Base-by-base conservation (phyloP, 2,113 vertebrate species). In the Cololabis saira region DNA sequence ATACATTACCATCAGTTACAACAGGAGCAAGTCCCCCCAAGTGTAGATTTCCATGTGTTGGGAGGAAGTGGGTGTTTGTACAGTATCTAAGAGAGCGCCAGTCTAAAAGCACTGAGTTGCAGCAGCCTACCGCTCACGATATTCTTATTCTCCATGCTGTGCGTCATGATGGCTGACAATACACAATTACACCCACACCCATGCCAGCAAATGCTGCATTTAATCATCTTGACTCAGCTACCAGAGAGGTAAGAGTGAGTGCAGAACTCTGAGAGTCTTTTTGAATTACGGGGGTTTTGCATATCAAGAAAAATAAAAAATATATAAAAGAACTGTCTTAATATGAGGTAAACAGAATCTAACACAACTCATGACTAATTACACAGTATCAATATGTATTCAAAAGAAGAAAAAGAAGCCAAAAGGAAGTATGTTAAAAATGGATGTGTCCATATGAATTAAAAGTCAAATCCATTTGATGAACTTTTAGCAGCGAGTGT, bases 111-210 rank as follows among this genome's bases (percentile, higher is more conserved):
- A 59, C 68, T 77, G 82, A 85, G 63, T 79, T 67, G 76, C 74
- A 70, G 49, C 58, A 63, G 59, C 67, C 75, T 67, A 41, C 58
- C 60, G 61, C 52, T 81, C 57, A 61, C 74, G 60, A 54, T 65
- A 49, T 68, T 27, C 48, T 42, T 80, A 73, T 73, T 78, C 80
- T 78, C 44, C 40, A 16, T 69, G 63, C 74, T 78, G 66, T 79
- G 64, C 60, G 70, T 76, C 24, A 61, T 75, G 72, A 79, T 53
- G 57, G 55, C 64, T 76, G 85, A 86, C 81, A 82, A 70, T 78
- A 72, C 71, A 74, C 60, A 78, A 76, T 81, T 81, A 86, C 78
- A 73, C 76, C 83, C 79, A 87, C 76, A 67, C 15, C 21, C 33
- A 62, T n/a, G 62, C 22, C 59, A 48, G 64, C 57, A 41, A 63